Conservation (phyloP, 2,888 invertebrate species). For the Melinaea marsaeus region DNA sequence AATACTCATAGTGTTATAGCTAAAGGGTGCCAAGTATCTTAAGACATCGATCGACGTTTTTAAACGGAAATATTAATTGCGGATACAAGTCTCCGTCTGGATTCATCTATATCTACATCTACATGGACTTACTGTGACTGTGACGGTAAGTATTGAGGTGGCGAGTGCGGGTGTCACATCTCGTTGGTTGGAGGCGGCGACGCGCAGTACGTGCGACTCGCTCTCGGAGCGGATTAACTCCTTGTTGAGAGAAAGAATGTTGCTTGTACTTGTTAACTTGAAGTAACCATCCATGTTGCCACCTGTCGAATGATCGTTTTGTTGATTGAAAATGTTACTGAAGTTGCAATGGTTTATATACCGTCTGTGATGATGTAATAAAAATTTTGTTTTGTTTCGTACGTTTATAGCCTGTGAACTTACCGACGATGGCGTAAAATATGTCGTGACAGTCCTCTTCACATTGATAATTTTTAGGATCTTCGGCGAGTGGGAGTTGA, state of each 20-base stretch:
- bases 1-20: no score
- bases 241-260: constrained; percentile 52
- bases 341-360: no score
- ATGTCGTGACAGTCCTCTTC: constrained; percentile 55
- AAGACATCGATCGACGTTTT: no score
- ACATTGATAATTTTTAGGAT: constrained; percentile 69
- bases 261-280: constrained; percentile 50
- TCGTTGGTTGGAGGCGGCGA: constrained; percentile 71
- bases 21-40: no score
- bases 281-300: constrained; percentile 57
- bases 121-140: constrained; percentile 57
- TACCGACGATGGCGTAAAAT: constrained; percentile 71
- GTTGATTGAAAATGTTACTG: background rate
- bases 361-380: no score
- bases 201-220: constrained; percentile 53
- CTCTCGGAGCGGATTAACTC: constrained; percentile 66
- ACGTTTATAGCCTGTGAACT: constrained; percentile 24
- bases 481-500: constrained; percentile 55
- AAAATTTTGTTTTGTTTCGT: background rate
- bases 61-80: background rate
- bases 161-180: constrained; percentile 42
- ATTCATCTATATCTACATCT: background rate
- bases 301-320: constrained; percentile 38
- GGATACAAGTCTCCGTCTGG: background rate
- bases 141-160: constrained; percentile 57